Base-by-base conservation (phyloP, 2,888 invertebrate genomes). In the Patella depressa region DNA sequence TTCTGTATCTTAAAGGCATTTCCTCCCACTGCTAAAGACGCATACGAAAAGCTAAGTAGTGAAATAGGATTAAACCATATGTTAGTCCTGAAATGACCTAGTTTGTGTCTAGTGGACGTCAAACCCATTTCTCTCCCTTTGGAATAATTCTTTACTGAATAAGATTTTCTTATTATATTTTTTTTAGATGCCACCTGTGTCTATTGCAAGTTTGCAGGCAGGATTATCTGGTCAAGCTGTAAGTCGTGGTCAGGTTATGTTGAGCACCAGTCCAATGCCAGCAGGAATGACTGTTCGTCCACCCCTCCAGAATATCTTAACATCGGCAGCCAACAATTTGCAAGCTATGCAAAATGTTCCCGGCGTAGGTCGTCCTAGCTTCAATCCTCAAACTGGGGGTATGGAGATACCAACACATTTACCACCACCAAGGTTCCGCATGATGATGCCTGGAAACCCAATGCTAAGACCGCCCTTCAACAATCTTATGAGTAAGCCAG, bases 341-440 rank as follows among this genome's bases (percentile, higher is more conserved):
- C 65, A 34, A 15, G 73, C 72, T 45, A 74, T 73, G 9, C 78
- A 77, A 57, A 77, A 74, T 15, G 77, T 74, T 45, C 71, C 78
- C 14, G 78, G 78, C 19, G 77, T 80, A n/a, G 82, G 82, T 11
- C 82, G 86, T 29, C 85, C 85, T 15, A 86, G 84, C 14, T 82
- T 86, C 15, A 81, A 82, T 59, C 85, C 85, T 19, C 81, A 77
- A 29, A 76, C 73, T 24, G 80, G 77, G 53, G 76, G 71, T 17
- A 74, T 55, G 59, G 75, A 80, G 81, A 65, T 65, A 24, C 65
- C 65, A 65, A 65, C 65, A 19, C 65, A 65, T 65, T 24, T 65
- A 78, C 84, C 83, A 71, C 84, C 84, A n/a, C 87, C 85, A 17
- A 84, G 83, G 11, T 85, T 88, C 72, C 78, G 84, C 53, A 78